These are phyloP conservation scores for Parapsyche elsis DNA, from an alignment of 1,140 invertebrate genomes.

Conservation along the genomic window DNA sequence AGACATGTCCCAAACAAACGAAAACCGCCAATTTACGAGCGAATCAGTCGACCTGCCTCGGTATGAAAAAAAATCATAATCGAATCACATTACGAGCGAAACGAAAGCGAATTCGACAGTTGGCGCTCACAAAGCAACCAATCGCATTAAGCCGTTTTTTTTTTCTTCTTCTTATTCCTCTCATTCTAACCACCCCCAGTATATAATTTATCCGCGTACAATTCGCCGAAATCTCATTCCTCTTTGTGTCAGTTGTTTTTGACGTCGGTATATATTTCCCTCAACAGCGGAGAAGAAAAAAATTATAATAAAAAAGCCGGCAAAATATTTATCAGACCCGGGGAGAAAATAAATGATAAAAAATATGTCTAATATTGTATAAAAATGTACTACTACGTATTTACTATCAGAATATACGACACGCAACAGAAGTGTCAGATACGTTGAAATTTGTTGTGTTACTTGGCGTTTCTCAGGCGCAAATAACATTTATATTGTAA, in stretches of 20 bases:
- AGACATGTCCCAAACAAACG: not conserved
- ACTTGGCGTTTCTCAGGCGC: too few species aligned
- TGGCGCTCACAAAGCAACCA: constrained; percentile 1
- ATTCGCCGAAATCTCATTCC: constrained; percentile 25
- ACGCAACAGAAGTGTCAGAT: too few species aligned
- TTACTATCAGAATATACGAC: not conserved
- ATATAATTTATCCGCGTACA: constrained; percentile 22
- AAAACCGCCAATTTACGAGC: not conserved
- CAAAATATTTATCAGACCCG: not conserved
- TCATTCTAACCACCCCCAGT: not conserved
- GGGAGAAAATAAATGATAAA: not conserved
- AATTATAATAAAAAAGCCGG: not conserved
- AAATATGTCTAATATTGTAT: not conserved
- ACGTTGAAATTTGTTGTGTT: too few species aligned
- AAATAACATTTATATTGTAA: too few species aligned
- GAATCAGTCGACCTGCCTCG: not conserved
- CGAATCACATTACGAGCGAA: not conserved
- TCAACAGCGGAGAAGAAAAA: not conserved
- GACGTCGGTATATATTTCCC: constrained; percentile 9
- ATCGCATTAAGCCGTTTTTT: constrained; percentile 28
- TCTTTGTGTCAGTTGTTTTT: constrained; percentile 33
- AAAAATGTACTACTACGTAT: not conserved
- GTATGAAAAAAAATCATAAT: constrained; percentile 27
- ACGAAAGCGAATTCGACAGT: constrained; percentile 7
- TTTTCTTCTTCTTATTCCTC: too few species aligned